Percentiles rank a stretch among this genome's conserved stretches.
phyloP scores from a whole-genome alignment of 2,797 vertebrate species.

The Scolopax rusticola region DNA sequence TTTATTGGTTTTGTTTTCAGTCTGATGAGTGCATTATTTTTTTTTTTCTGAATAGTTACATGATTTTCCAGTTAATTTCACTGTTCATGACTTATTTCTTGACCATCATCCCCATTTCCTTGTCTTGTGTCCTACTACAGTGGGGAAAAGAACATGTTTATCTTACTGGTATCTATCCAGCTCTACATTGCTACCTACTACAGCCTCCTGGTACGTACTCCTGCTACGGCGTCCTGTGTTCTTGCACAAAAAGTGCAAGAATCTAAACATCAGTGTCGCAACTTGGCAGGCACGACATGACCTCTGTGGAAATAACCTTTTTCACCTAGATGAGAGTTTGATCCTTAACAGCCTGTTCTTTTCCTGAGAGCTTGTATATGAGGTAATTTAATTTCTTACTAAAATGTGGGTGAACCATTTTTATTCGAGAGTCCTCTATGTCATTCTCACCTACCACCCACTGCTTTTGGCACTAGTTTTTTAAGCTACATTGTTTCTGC shows the following conservation, averaged over 20 bases:
- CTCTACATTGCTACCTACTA: background rate
- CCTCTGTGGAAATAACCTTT: background rate
- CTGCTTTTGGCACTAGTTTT: background rate
- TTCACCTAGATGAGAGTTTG: background rate
- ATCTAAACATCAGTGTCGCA: background rate
- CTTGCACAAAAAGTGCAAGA: background rate
- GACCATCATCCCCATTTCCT: background rate
- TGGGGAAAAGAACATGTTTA: background rate
- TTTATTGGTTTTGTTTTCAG: background rate
- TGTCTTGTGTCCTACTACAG: background rate
- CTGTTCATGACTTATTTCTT: background rate
- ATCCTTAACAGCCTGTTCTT: background rate
- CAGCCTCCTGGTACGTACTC: background rate
- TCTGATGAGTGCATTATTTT: rapidly evolving
- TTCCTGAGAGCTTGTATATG: background rate
- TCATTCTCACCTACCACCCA: background rate
- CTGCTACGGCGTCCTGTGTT: too few relatives aligned
- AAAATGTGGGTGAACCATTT: background rate
- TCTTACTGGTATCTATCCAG: background rate
- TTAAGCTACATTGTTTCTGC: background rate
- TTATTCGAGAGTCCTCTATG: background rate
- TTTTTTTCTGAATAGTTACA: background rate
- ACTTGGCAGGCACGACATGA: background rate
- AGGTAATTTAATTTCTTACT: background rate
- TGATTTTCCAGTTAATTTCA: background rate